These are phyloP conservation scores for Phainopepla nitens DNA, from an alignment of 2,113 vertebrate species.

Conservation along the genomic window DNA sequence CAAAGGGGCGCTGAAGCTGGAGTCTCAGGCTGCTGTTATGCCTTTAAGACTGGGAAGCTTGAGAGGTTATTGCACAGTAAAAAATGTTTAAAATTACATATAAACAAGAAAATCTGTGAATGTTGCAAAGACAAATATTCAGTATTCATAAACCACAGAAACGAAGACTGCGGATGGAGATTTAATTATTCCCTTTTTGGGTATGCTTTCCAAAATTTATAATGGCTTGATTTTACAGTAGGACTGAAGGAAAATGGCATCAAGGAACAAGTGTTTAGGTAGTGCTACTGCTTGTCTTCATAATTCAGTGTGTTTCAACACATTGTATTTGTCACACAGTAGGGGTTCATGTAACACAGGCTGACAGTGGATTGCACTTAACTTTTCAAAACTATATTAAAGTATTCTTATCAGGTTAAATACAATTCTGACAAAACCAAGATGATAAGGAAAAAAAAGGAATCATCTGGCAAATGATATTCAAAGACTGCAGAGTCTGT, in stretches of 20 bases:
- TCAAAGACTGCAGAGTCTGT: not conserved
- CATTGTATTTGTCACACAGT: not conserved
- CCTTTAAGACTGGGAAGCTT: not conserved
- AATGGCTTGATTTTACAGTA: not conserved
- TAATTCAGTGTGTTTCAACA: not conserved
- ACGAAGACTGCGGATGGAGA: not conserved
- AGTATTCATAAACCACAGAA: not conserved
- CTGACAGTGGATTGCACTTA: not conserved
- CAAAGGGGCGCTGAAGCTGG: not conserved
- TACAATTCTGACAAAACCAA: not conserved
- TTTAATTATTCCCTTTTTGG: not conserved
- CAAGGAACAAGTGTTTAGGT: not conserved
- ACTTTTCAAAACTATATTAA: not conserved
- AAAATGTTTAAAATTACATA: not conserved
- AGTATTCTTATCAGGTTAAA: not conserved
- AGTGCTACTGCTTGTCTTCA: not conserved
- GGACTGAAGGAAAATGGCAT: not conserved
- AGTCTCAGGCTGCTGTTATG: not conserved
- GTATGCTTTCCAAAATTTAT: not conserved
- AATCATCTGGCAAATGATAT: not conserved
- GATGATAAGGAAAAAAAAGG: not conserved
- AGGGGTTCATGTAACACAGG: not conserved
- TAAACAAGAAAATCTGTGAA: not conserved
- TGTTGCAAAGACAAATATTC: not conserved
- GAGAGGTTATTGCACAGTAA: not conserved